Base-by-base conservation (phyloP, 2,113 vertebrate species). In the Aegithalos caudatus region DNA sequence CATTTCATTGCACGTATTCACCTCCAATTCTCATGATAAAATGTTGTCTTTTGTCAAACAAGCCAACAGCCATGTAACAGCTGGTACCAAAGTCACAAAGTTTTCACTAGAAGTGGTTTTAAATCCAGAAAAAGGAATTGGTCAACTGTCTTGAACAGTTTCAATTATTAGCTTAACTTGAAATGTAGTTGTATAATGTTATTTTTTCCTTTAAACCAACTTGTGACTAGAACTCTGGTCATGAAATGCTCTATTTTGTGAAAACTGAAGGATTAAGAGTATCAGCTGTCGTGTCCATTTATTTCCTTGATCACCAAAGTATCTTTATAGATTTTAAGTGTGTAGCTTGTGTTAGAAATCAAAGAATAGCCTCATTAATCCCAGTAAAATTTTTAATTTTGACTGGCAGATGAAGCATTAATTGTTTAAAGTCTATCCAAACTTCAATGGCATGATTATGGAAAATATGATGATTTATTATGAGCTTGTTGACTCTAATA, bases 401-500 rank as follows among this genome's bases (percentile, higher is more conserved):
- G 64, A 91, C 35, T 50, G 40, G 22, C 16, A 64, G 53, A 9
- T 23, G 18, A 76, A 60, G 6, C 22, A 27, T 44, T 60, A 44
- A 16, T 58, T 73, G 15, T 37, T 92, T 31, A 58, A 78, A 66
- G 11, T 47, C 29, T 67, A 28, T 27, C 18, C 20, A 25, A 69
- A 81, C 71, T 70, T 86, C 51, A 77, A 24, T 67, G 16, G 7
- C 33, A 64, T 71, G 61, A 64, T 70, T 84, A 87, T 54, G 86
- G 66, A 80, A 81, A 80, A 81, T 72, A 50, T 61, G 64, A 74
- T 70, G 60, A 71, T 61, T 90, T 91, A 85, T 85, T 74, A 86
- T 81, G 53, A 83, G 35, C 45, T 88, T 91, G 45, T 93, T 95
- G 85, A 87, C 82, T 81, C 14, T 56, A 76, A 78, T 87, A 95